Conservation (phyloP, 92 coral and sea anemone genomes). For the Porites divaricata region DNA sequence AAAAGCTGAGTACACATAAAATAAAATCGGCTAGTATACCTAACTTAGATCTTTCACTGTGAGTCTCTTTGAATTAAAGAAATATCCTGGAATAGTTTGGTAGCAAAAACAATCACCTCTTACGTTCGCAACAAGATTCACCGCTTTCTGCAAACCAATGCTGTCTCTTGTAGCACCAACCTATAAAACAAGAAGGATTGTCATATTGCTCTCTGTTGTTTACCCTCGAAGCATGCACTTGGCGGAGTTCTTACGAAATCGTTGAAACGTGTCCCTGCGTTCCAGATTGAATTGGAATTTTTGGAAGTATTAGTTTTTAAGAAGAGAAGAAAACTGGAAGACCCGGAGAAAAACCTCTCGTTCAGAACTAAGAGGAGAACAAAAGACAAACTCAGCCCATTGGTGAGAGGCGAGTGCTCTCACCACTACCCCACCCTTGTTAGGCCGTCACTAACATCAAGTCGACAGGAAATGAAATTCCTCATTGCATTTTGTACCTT, state of each 20-base stretch:
- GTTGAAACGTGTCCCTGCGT: background rate
- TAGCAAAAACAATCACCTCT: background rate
- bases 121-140: slow-evolving; percentile 21
- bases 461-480: background rate
- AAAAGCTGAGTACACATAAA: background rate
- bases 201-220: background rate
- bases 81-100: no score
- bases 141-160: slow-evolving; percentile 36
- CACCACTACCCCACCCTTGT: background rate
- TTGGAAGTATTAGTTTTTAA: no score
- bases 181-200: background rate
- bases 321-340: no score
- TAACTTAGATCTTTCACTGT: no score
- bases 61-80: no score
- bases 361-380: no score
- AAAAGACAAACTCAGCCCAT: no score
- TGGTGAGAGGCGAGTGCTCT: no score
- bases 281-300: no score
- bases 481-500: background rate
- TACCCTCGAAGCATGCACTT: background rate
- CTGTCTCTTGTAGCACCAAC: slow-evolving; percentile 32
- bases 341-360: no score
- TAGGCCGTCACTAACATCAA: no score
- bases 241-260: background rate
- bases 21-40: no score